Evolutionary conservation across 2,888 invertebrate species (phyloP), one percentile per base, ranked within the genome.

Genomic region (Marasmarcha lunaedactyla): DNA sequence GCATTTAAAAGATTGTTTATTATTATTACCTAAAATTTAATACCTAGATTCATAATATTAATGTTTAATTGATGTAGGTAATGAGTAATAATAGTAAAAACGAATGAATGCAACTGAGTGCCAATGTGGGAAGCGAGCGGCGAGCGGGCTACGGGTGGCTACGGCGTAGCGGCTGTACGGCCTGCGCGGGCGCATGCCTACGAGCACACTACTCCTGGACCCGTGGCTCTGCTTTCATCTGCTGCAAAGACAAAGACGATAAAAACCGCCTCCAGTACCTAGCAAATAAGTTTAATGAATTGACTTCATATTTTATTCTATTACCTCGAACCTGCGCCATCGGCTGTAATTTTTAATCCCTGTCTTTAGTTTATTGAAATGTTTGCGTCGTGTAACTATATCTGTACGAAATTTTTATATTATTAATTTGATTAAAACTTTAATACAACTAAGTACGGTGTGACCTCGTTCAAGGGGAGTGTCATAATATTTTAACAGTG

Each of bases 1-100:
- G 83, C 81, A 73, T 84, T 84, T 81, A 84, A 84, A 84, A 84
- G 83, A 81, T 84, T 84, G 84, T 84, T 84, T 78, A 81, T 79
- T 84, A 77, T 79, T 78, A 79, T 78, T 84, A 84, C 78, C 84
- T 84, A 84, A 83, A 83, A 77, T 84, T 84, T 81, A 67, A 78
- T 83, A 83, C 68, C 83, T 83, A 81, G 63, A 69, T 73, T 81
- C 74, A 81, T 83, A 77, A 76, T 79, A 78, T 73, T 76, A 79
- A 81, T 79, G 78, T 81, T 77, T 81, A 83, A 83, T 83, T 83
- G 83, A 83, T 83, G 83, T 77, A 72, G 73, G 77, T 79, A 74
- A 74, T 69, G 77, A 71, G 74, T 76, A 69, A 74, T 74, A 73
- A 71, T 76, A 73, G 70, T 74, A 72, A 72, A 72, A 77, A 78